A percentile compares a stretch with the other conserved stretches of the same genome.
These are phyloP conservation scores for Polypedilum vanderplanki DNA, from an alignment of 1,140 invertebrate genomes.

Conservation along the genomic window DNA sequence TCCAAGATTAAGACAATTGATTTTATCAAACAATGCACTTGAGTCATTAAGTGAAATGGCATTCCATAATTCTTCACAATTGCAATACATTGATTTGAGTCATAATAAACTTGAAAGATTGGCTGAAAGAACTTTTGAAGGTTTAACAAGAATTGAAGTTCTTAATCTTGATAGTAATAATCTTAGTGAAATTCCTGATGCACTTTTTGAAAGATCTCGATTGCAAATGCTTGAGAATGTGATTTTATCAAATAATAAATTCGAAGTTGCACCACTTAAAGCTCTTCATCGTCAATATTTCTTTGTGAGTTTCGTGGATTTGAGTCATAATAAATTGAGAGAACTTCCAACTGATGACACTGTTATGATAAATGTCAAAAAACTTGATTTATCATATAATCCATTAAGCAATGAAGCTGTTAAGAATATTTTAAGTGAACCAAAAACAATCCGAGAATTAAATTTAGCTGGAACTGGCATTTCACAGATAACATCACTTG, in stretches of 20 bases:
- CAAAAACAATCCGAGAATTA: constrained; percentile 74
- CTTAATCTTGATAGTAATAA: constrained; percentile 70
- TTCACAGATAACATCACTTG: constrained; percentile 57
- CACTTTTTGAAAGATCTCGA: constrained; percentile 72
- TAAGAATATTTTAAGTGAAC: constrained; percentile 70
- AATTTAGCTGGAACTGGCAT: constrained; percentile 76
- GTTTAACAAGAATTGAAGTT: constrained; percentile 63
- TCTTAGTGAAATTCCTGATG: constrained; percentile 65
- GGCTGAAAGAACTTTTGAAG: constrained; percentile 74
- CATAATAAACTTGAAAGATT: constrained; percentile 67
- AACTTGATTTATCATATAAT: constrained; percentile 79
- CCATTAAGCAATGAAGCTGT: constrained; percentile 67
- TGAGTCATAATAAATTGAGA: constrained; percentile 68
- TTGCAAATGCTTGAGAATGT: constrained; percentile 74
- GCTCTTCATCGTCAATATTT: constrained; percentile 75
- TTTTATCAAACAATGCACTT: constrained; percentile 66
- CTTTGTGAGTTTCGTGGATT: constrained; percentile 68
- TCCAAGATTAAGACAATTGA: constrained; percentile 58
- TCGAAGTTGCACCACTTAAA: constrained; percentile 68
- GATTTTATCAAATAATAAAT: constrained; percentile 69
- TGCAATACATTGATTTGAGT: constrained; percentile 71
- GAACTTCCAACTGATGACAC: constrained; percentile 75
- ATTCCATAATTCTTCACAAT: constrained; percentile 83
- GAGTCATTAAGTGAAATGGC: constrained; percentile 76
- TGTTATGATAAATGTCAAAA: constrained; percentile 80